Percentiles rank a stretch among this genome's conserved stretches.
Evolutionary conservation across 2,113 vertebrate genomes (phyloP).

Genomic region (Anguilla japonica): DNA sequence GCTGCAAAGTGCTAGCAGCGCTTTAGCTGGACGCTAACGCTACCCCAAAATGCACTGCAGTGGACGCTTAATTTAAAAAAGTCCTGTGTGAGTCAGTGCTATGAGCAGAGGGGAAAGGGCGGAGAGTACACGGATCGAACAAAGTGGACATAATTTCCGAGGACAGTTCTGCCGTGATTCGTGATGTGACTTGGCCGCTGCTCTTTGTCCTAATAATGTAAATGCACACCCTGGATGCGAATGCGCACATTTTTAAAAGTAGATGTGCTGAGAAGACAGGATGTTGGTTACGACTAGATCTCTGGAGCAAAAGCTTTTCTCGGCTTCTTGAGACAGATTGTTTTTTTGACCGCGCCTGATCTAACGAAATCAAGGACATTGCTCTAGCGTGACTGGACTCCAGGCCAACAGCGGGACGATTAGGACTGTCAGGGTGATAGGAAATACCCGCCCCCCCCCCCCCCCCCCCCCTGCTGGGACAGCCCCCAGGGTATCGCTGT

Average conservation of each 20-base stretch:
- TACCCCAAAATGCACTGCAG: background rate
- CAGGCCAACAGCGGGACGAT: conserved; percentile 35
- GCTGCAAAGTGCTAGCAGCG: background rate
- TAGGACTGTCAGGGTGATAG: conserved; percentile 41
- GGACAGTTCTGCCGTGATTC: background rate
- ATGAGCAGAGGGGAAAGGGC: no score
- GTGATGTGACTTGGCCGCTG: background rate
- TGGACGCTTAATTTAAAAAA: background rate
- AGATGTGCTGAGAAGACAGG: background rate
- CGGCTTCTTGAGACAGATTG: background rate
- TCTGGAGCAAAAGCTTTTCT: background rate
- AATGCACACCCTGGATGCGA: background rate
- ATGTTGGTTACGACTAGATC: background rate
- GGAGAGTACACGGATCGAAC: background rate
- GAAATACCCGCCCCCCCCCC: conserved; percentile 41
- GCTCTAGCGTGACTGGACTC: conserved; percentile 41
- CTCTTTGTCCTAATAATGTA: background rate
- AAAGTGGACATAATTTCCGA: background rate
- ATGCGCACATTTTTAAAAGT: background rate
- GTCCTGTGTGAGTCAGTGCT: no score
- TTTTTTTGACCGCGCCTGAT: conserved; percentile 12
- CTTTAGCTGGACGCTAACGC: background rate
- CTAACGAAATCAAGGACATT: conserved; percentile 37
- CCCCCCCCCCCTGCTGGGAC: conserved; percentile 37
- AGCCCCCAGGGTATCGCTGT: conserved; percentile 18